Conservation (phyloP, 2,797 vertebrate species). For the Carduelis carduelis region DNA sequence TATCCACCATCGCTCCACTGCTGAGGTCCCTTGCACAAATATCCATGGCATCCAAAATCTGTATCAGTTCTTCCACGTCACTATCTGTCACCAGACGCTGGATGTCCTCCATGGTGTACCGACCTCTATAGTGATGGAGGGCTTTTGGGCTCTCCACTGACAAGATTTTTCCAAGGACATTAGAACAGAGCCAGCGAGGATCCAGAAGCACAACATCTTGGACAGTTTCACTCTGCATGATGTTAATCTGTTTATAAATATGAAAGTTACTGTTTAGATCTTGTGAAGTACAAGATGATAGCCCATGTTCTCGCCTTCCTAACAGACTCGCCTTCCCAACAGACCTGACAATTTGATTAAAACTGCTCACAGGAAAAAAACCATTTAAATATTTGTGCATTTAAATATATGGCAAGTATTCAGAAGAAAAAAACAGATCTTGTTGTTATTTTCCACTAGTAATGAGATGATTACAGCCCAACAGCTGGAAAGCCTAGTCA, state of each 20-base stretch:
- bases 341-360: not conserved
- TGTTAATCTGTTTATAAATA: slow-evolving; percentile 85
- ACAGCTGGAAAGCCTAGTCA: not conserved
- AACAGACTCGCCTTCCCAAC: not conserved
- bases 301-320: fast-evolving
- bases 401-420: not conserved
- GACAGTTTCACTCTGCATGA: slow-evolving; percentile 98
- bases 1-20: slow-evolving; percentile 93
- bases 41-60: slow-evolving; percentile 97
- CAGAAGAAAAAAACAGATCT: not conserved
- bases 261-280: not conserved
- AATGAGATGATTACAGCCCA: not conserved
- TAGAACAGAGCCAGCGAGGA: slow-evolving; percentile 94
- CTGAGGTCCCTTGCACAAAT: slow-evolving; percentile 91
- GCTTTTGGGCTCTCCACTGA: slow-evolving; percentile 94
- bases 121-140: slow-evolving; percentile 96
- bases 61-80: slow-evolving; percentile 93
- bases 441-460: not conserved
- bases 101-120: slow-evolving; percentile 93
- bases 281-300: not conserved
- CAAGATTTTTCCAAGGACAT: slow-evolving; percentile 87
- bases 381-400: not conserved
- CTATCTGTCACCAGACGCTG: slow-evolving; percentile 90
- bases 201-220: slow-evolving; percentile 96
- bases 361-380: not conserved